phyloP scores from a whole-genome alignment of 2,797 vertebrate genomes.

The Bovichtus variegatus region DNA sequence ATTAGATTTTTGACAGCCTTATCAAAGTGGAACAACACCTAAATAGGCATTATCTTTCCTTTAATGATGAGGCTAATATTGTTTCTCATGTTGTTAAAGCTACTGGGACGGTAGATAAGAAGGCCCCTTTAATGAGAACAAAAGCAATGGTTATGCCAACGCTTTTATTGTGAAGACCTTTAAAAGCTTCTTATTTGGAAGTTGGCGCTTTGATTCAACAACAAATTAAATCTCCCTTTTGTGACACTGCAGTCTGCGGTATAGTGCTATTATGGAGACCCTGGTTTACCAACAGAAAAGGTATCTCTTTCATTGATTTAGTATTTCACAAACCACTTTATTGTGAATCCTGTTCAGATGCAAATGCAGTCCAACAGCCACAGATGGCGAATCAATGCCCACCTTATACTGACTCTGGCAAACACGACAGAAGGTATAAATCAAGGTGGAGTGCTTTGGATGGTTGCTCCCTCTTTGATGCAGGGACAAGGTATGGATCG shows the following conservation, averaged over 20 bases:
- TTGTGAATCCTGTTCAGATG: slow-evolving; percentile 51
- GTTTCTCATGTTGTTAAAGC: slow-evolving; percentile 2
- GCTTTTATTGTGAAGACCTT: slow-evolving; percentile 14
- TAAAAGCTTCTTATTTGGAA: slow-evolving; percentile 7
- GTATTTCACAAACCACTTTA: slow-evolving; percentile 34
- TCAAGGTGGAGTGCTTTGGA: slow-evolving; percentile 49
- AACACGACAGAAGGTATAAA: slow-evolving; percentile 66
- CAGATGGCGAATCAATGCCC: slow-evolving; percentile 72
- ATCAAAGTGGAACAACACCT: slow-evolving; percentile 33
- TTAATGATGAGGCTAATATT: slow-evolving; percentile 1
- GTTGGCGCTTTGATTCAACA: background rate
- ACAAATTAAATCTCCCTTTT: slow-evolving; percentile 6
- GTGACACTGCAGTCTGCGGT: background rate
- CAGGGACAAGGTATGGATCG: slow-evolving; percentile 29
- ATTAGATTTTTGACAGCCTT: slow-evolving; percentile 28
- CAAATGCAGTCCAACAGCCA: slow-evolving; percentile 57
- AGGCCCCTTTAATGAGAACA: slow-evolving; percentile 21
- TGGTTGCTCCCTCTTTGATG: slow-evolving; percentile 50
- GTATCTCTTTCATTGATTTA: slow-evolving; percentile 34
- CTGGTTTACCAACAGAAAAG: slow-evolving; percentile 4
- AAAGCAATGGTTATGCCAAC: background rate
- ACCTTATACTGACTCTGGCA: slow-evolving; percentile 54
- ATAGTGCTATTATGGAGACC: slow-evolving; percentile 10
- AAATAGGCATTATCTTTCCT: background rate
- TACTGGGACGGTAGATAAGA: background rate